Evolutionary conservation across 2,113 vertebrate genomes (phyloP), one percentile per base, ranked within the genome.

Genomic region (Paratilapia polleni): DNA sequence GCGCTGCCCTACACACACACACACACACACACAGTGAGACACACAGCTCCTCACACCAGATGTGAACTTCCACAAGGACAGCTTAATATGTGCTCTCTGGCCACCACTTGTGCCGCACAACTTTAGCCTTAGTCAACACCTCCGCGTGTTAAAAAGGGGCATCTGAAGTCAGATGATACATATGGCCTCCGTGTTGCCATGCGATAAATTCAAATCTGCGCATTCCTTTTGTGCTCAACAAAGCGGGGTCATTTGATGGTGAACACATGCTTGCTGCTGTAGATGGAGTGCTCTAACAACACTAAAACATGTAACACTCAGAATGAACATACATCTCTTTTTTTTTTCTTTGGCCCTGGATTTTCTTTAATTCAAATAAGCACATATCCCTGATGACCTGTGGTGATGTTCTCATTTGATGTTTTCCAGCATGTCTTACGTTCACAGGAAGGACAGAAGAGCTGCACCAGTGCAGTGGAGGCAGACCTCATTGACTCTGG

Each of bases 1-100:
- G 13, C 93, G 94, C 96, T 96, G 96, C 95, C 96, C 95, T 20
- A 22, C 15, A 17, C 58, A 8, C 59, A 63, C 80, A 22, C n/a
- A 58, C 57, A 61, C 24, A 61, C 10, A 64, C 19, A 63, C 0
- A 24, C 24, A 66, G 63, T 66, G 38, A 66, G 38, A 83, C 95
- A 95, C 94, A 95, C 20, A 79, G 4, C 57, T 22, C 34, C 95
- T 95, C 95, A 94, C 96, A 97, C 96, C 98, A 99, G 97, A 98
- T 98, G 97, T 97, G 97, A 96, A 97, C 97, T 92, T 95, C 90
- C 73, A 92, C 89, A 85, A 86, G 92, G 91, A 92, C 90, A 84
- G 87, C 88, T 86, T 88, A 82, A 90, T 88, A 88, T 79, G 79
- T 77, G 76, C 89, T 93, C 80, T 89, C 77, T 70, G 80, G 87